These are phyloP conservation scores for Ormyrus thymus DNA, from an alignment of 2,888 invertebrate species.

Conservation along the genomic window DNA sequence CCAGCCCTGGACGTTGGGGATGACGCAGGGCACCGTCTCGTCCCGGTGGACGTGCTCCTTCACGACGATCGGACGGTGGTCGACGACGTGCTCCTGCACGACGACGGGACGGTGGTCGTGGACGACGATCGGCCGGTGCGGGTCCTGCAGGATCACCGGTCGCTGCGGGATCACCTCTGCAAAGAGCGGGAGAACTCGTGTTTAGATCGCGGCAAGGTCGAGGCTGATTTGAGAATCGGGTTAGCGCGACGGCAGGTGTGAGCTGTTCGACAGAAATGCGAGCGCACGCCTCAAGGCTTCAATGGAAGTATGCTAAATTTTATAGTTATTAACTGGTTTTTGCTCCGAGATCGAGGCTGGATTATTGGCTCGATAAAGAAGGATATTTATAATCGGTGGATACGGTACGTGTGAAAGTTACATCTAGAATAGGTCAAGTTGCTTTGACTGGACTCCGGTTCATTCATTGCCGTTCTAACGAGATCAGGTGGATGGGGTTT, in stretches of 20 bases:
- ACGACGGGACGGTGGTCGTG: constrained; percentile 3
- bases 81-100: not conserved
- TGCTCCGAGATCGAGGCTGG: too few species aligned
- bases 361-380: too few species aligned
- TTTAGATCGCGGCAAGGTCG: not conserved
- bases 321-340: too few species aligned
- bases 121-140: not conserved
- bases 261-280: too few species aligned
- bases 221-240: too few species aligned
- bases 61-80: constrained; percentile 49
- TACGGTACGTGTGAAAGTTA: not conserved
- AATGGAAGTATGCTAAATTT: too few species aligned
- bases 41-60: constrained; percentile 28
- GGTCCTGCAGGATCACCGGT: constrained; percentile 1
- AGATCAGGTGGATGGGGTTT: too few species aligned
- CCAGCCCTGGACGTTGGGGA: constrained; percentile 24
- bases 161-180: constrained; percentile 19
- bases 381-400: not conserved
- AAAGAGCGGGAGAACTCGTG: not conserved
- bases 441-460: too few species aligned
- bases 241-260: too few species aligned
- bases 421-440: too few species aligned
- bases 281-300: too few species aligned
- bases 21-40: constrained; percentile 6
- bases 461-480: too few species aligned